Evolutionary conservation across 2,888 invertebrate genomes (phyloP), one percentile per base, ranked within the genome.

Genomic region (Microplitis manilae): DNA sequence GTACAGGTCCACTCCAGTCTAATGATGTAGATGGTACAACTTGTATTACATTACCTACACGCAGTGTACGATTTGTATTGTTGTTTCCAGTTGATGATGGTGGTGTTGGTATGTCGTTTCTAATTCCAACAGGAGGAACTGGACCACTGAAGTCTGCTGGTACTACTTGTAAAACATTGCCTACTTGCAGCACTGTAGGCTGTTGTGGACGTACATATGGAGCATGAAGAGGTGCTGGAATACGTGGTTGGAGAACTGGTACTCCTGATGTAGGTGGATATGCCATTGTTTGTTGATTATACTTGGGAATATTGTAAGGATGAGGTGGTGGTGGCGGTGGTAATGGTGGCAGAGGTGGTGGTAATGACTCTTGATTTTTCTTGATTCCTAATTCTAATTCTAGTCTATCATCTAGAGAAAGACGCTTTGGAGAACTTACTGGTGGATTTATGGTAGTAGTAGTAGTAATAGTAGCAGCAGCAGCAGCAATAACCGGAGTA

Each of bases 381-480:
- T 91, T 91, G 62, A 92, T 90, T 6, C 93, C 93, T 81, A 93
- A 87, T 79, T 93, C 93, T 76, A 92, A 89, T 84, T 92, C 92
- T 77, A 93, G 90, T 74, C 90, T 88, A 81, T 93, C 93, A 79
- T 93, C 93, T 7, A 93, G 88, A 0, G 93, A 92, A 13, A 92
- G 87, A 74, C 93, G 89, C 85, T 92, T 92, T 0, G 93, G 93
- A 0, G 93, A 93, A 62, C 83, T 85, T 7, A 86, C 81, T 2
- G 84, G 71, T 20, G 77, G 73, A 67, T 73, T 70, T 50, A 50
- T 50, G 4, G 2, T 2, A 4, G 30, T 30, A 30, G 30, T 0
- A 30, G 30, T 30, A 30, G 30, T 30, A 20, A 2, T 20, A 20
- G 20, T 20, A 50, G 50, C 4, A 8, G 13, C 50, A 50, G 50